A percentile compares a stretch with the other conserved stretches of the same genome.
Evolutionary conservation across 2,888 invertebrate species (phyloP).

Genomic region (Rhorus exstirpatorius): DNA sequence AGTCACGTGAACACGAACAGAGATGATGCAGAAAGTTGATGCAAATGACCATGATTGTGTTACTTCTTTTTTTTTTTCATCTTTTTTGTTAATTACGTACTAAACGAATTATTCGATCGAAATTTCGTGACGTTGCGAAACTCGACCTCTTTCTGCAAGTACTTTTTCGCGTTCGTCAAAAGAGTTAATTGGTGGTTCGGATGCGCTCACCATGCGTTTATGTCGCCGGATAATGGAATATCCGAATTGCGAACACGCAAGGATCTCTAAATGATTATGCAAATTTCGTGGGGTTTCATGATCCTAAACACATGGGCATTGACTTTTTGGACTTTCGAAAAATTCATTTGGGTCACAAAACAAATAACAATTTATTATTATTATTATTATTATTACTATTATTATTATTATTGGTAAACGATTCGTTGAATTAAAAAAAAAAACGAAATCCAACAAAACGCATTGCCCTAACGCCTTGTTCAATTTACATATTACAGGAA

Average conservation of each 20-base stretch:
- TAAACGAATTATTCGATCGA: constrained; percentile 36
- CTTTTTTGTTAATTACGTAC: constrained; percentile 34
- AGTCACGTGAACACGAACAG: background rate
- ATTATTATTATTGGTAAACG: no score
- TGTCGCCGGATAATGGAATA: constrained; percentile 43
- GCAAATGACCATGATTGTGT: constrained; percentile 8
- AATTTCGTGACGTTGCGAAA: constrained; percentile 24
- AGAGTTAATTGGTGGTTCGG: constrained; percentile 9
- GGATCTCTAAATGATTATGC: constrained; percentile 39
- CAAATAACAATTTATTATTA: constrained; percentile 1
- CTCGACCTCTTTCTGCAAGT: background rate
- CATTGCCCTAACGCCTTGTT: no score
- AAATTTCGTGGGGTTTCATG: constrained; percentile 14
- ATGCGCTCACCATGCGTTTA: constrained; percentile 20
- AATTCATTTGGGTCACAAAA: constrained; percentile 1
- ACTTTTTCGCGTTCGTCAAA: constrained; percentile 8
- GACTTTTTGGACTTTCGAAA: constrained; percentile 7
- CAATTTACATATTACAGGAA: no score
- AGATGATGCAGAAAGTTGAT: constrained; percentile 17
- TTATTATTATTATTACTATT: background rate
- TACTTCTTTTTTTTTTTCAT: background rate
- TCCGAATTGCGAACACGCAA: constrained; percentile 27
- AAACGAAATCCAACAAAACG: no score
- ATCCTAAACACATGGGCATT: background rate
- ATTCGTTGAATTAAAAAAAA: no score